Evolutionary conservation across 2,113 vertebrate species (phyloP).

Genomic region (Butorides virescens): DNA sequence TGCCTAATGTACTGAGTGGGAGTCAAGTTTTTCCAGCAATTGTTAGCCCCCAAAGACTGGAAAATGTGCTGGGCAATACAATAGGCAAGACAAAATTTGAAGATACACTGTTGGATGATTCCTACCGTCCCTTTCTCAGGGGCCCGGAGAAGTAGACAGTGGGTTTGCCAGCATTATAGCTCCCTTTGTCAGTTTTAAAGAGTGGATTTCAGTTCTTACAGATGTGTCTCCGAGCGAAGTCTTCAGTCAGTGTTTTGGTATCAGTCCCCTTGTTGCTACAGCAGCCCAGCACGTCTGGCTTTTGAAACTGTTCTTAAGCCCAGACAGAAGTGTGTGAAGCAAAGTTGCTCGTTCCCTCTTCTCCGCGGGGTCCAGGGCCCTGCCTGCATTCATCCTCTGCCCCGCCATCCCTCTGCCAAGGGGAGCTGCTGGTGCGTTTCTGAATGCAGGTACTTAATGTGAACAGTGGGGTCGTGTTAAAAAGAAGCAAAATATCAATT

Average conservation of each 20-base stretch:
- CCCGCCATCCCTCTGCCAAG: not conserved
- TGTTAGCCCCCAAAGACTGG: not conserved
- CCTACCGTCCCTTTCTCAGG: not conserved
- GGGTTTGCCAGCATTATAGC: not conserved
- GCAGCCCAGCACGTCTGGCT: not conserved
- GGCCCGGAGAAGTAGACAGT: not conserved
- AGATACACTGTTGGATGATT: not conserved
- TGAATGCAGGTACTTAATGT: not conserved
- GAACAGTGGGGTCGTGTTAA: not conserved
- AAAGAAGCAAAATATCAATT: conserved; percentile 16
- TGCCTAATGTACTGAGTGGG: not conserved
- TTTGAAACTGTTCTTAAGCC: not conserved
- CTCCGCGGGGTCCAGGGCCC: not conserved
- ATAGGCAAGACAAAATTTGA: not conserved
- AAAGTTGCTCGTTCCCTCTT: not conserved
- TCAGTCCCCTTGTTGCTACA: not conserved
- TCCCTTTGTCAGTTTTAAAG: not conserved
- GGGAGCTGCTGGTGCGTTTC: not conserved
- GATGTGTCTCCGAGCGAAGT: not conserved
- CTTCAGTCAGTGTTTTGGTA: conserved; percentile 3
- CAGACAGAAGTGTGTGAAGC: not conserved
- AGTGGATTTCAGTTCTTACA: not conserved
- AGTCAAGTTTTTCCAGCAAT: not conserved
- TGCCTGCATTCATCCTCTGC: not conserved
- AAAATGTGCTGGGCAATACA: not conserved